Conservation (phyloP, 2,888 invertebrate species). For the Epinotia bilunana region DNA sequence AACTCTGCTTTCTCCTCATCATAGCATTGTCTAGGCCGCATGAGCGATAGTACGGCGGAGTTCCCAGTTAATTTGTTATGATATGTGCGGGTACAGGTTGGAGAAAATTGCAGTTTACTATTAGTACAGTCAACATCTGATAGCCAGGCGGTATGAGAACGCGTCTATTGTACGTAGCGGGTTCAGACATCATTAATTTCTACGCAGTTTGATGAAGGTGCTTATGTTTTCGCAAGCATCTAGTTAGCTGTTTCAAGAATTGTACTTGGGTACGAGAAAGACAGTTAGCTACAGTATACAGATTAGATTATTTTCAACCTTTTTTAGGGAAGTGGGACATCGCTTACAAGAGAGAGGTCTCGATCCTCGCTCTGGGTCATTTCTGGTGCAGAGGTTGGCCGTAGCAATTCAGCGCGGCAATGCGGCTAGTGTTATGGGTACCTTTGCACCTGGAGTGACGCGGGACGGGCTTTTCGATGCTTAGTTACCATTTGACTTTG, state of each 20-base stretch:
- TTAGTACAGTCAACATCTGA: slow-evolving; percentile 11
- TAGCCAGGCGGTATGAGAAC: slow-evolving; percentile 29
- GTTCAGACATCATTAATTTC: background rate
- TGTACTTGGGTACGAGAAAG: background rate
- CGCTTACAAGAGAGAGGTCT: too few relatives aligned
- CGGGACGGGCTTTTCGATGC: too few relatives aligned
- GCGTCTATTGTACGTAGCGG: background rate
- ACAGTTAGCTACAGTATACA: too few relatives aligned
- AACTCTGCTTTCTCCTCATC: slow-evolving; percentile 34
- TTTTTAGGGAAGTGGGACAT: too few relatives aligned
- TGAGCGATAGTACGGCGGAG: slow-evolving; percentile 23
- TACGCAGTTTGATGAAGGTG: slow-evolving; percentile 3
- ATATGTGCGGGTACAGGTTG: slow-evolving; percentile 28
- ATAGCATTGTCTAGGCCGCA: slow-evolving; percentile 27
- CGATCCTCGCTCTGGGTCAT: too few relatives aligned
- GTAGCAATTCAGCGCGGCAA: too few relatives aligned
- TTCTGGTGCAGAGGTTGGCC: too few relatives aligned
- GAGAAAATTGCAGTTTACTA: slow-evolving; percentile 35
- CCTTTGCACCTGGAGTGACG: too few relatives aligned
- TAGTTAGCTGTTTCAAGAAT: background rate
- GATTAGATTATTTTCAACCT: too few relatives aligned
- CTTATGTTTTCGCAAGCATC: background rate
- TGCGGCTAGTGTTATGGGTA: too few relatives aligned
- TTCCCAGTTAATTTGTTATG: slow-evolving; percentile 45
- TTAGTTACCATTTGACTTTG: too few relatives aligned